Evolutionary conservation across 2,888 invertebrate genomes (phyloP), one percentile per base, ranked within the genome.

Genomic region (Stenodera caucasica): DNA sequence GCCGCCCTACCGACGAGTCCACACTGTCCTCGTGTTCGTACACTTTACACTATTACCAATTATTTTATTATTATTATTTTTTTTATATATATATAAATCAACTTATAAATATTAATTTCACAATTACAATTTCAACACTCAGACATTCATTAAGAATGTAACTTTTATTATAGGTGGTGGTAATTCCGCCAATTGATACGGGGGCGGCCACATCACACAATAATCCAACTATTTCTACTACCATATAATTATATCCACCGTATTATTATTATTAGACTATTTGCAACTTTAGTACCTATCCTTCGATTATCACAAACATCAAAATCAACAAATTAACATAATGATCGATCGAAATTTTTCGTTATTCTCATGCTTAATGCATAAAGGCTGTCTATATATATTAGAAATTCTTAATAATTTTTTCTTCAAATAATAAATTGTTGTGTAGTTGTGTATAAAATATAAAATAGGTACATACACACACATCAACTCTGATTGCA

Each of bases 351-450:
- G 66, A 77, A 65, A 66, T 50, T 12, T 50, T n/a, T n/a, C n/a
- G 30, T 18, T 55, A 21, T 80, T 81, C 82, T 85, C 84, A 85
- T 86, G 85, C 84, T 85, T 85, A 81, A 83, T 82, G 82, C 83
- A 83, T 83, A 72, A 76, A 40, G 37, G 9, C 77, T 69, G 72
- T 70, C 72, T 40, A 40, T n/a, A n/a, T n/a, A n/a, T n/a, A n/a
- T n/a, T n/a, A n/a, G n/a, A n/a, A n/a, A n/a, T n/a, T n/a, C n/a
- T n/a, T n/a, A n/a, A n/a, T n/a, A n/a, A n/a, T n/a, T 40, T 40
- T 18, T 40, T 40, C 9, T 40, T 18, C 8, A 29, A 40, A 40
- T 40, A 40, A 18, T 40, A 40, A 40, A 40, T 40, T 40, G 37
- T 40, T 40, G 18, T 40, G 37, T 40, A 40, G 15, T 40, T 40